Conservation (phyloP, 1,140 invertebrate genomes). For the Hyphantria cunea region DNA sequence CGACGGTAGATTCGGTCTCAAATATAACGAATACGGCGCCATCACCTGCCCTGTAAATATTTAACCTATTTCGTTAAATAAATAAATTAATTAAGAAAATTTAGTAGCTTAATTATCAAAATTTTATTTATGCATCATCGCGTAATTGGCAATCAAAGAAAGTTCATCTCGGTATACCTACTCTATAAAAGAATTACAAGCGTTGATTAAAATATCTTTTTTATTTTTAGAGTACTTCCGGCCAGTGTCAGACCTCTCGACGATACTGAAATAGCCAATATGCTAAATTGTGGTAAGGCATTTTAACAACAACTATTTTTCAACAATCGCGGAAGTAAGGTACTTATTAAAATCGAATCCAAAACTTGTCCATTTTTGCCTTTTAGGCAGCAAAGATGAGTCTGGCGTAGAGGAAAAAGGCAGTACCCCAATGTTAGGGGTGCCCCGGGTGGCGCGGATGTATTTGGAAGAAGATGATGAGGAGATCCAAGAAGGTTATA, state of each 20-base stretch:
- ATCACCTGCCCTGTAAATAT: conserved; percentile 1
- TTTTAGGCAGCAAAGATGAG: background rate
- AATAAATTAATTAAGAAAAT: background rate
- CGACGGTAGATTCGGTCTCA: background rate
- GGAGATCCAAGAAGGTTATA: background rate
- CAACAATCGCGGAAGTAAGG: background rate
- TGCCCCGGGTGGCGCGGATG: background rate
- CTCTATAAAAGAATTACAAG: background rate
- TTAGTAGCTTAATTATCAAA: background rate
- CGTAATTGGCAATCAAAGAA: background rate
- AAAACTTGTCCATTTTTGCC: background rate
- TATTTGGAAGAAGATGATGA: background rate
- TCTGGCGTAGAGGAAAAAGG: background rate
- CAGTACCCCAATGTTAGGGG: background rate
- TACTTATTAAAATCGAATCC: background rate
- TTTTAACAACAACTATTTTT: background rate
- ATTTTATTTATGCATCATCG: background rate
- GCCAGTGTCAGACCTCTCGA: background rate
- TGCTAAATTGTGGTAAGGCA: conserved; percentile 2
- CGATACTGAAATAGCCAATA: background rate
- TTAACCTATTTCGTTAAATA: background rate
- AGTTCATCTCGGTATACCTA: conserved; percentile 2
- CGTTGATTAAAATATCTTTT: background rate
- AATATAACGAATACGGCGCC: conserved; percentile 3
- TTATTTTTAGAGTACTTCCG: background rate